Evolutionary conservation across 2,888 invertebrate species (phyloP).

Genomic region (Orthosia incerta): DNA sequence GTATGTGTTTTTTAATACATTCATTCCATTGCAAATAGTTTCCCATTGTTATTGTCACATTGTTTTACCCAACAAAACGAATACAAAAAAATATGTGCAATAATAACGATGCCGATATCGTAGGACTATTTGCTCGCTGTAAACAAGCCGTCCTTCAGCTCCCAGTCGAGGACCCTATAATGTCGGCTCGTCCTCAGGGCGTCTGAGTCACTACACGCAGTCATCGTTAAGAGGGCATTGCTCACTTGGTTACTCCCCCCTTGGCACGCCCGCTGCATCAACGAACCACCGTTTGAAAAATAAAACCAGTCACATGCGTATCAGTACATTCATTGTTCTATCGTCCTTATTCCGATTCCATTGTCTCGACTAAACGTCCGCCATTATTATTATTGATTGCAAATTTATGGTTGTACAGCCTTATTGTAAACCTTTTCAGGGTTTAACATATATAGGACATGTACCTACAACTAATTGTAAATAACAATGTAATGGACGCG

Average conservation of each 20-base stretch:
- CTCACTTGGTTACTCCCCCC: conserved; percentile 86
- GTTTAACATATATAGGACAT: conserved; percentile 68
- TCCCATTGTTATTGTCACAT: conserved; percentile 50
- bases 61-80: conserved; percentile 52
- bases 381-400: conserved; percentile 85
- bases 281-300: conserved; percentile 78
- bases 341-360: conserved; percentile 86
- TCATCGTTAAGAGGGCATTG: conserved; percentile 90
- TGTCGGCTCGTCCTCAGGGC: conserved; percentile 89
- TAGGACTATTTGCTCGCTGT: conserved; percentile 77
- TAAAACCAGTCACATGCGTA: conserved; percentile 80
- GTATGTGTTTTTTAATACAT: conserved; percentile 23
- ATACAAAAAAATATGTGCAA: conserved; percentile 66
- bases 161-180: conserved; percentile 89
- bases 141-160: conserved; percentile 88
- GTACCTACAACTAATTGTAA: conserved; percentile 57
- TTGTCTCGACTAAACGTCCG: conserved; percentile 80
- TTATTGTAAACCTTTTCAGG: conserved; percentile 82
- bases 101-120: conserved; percentile 71
- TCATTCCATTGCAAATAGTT: conserved; percentile 48
- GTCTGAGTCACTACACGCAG: conserved; percentile 87
- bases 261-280: conserved; percentile 81
- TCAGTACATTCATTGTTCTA: conserved; percentile 84
- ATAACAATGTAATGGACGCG: conserved; percentile 59
- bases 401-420: conserved; percentile 81